phyloP scores from a whole-genome alignment of 37 sponge, comb jelly and placozoan species.

The Chondrosia reniformis region DNA sequence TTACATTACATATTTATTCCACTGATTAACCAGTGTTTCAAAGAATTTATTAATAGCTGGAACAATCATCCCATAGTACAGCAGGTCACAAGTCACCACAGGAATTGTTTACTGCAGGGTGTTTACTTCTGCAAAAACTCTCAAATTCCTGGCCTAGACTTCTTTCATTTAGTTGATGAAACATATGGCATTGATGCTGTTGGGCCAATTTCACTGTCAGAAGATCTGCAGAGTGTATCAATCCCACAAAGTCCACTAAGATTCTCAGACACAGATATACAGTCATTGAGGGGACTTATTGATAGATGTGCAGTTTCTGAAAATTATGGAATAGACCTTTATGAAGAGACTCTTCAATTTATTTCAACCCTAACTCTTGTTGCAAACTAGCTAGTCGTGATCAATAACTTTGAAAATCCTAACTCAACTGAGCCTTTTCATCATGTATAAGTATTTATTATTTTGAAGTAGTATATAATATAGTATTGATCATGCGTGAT shows the following conservation, averaged over 20 bases:
- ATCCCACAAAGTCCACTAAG: neutral
- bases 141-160: constrained; percentile 23
- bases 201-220: neutral
- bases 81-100: too few relatives aligned
- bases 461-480: too few relatives aligned
- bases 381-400: too few relatives aligned
- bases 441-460: too few relatives aligned
- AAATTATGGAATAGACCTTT: constrained; percentile 35
- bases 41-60: constrained; percentile 10
- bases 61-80: constrained; percentile 29
- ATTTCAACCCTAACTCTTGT: too few relatives aligned
- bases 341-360: too few relatives aligned
- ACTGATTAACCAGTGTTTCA: neutral
- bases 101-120: too few relatives aligned
- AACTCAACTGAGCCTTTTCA: too few relatives aligned
- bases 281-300: constrained; percentile 3
- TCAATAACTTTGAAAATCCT: too few relatives aligned
- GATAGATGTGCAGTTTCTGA: constrained; percentile 15
- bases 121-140: too few relatives aligned
- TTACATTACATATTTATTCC: constrained; percentile 4
- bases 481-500: too few relatives aligned
- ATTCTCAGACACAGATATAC: neutral
- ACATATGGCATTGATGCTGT: constrained; percentile 21
- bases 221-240: neutral
- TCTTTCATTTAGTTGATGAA: constrained; percentile 12